Evolutionary conservation across 2,888 invertebrate species (phyloP), one percentile per base, ranked within the genome.

Genomic region (Tanytarsus gracilentus): DNA sequence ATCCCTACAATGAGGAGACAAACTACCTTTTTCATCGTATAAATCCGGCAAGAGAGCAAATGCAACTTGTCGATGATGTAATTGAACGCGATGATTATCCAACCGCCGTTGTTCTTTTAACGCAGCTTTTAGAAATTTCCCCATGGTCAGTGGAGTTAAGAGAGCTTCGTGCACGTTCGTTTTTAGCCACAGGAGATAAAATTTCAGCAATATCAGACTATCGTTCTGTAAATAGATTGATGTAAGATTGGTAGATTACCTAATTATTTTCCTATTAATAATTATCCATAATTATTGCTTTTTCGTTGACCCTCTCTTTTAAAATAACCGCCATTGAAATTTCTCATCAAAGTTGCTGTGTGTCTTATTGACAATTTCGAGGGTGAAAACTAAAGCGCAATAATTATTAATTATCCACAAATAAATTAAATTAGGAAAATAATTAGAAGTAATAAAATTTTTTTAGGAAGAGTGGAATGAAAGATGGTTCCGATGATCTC

Each of bases 161-260:
- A 26, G 88, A 95, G 72, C 79, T 90, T 44, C 76, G 99, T 33
- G 88, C 96, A 0, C 86, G 94, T 68, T 86, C 90, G 69, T 86
- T 92, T 69, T 82, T 90, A 64, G 82, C 80, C 11, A 71, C 77
- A 66, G 86, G 88, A 61, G 92, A 97, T 72, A 76, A 85, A 36
- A 79, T 85, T 68, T 84, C 88, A 39, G 98, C 98, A 14, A 88
- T 97, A 64, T 83, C 86, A 21, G 99, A 99, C 74, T 81, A 98
- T 67, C 79, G 90, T 40, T 85, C 91, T 0, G 87, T 93, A 39
- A 93, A 95, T 62, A 91, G 95, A 66, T 78, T 99, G 62, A 83
- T 87, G 62, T 84, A 88, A 65, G n/a, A n/a, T n/a, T n/a, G n/a
- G n/a, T n/a, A n/a, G n/a, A n/a, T n/a, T n/a, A n/a, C n/a, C n/a